These are phyloP conservation scores for Halesus radiatus DNA, from an alignment of 1,140 invertebrate genomes.

Conservation along the genomic window DNA sequence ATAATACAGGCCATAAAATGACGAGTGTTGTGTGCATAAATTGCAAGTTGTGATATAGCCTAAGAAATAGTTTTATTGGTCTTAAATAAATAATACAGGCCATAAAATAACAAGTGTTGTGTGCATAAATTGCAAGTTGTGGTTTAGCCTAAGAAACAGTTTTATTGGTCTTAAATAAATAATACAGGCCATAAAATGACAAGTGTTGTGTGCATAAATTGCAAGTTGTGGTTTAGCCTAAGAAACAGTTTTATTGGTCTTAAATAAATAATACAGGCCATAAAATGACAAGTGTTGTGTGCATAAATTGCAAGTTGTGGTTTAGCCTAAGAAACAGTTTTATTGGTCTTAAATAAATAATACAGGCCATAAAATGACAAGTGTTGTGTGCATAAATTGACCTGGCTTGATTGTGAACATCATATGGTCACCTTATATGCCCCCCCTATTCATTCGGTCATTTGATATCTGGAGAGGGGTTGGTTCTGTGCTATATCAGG, in stretches of 20 bases:
- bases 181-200: background rate
- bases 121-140: background rate
- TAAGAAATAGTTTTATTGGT: too few relatives aligned
- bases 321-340: too few relatives aligned
- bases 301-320: background rate
- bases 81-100: too few relatives aligned
- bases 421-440: constrained; percentile 18
- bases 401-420: background rate
- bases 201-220: constrained; percentile 10
- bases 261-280: too few relatives aligned
- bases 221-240: too few relatives aligned
- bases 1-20: background rate
- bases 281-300: constrained; percentile 4
- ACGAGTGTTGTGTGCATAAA: constrained; percentile 4
- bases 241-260: too few relatives aligned
- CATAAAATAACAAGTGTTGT: constrained; percentile 1
- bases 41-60: background rate
- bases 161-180: too few relatives aligned
- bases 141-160: too few relatives aligned
- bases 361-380: background rate
- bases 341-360: too few relatives aligned
- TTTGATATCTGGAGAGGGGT: background rate
- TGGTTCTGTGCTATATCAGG: constrained; percentile 1
- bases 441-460: constrained; percentile 4
- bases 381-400: constrained; percentile 5